Evolutionary conservation across 2,888 invertebrate species (phyloP).

Genomic region (Dione vanillae): DNA sequence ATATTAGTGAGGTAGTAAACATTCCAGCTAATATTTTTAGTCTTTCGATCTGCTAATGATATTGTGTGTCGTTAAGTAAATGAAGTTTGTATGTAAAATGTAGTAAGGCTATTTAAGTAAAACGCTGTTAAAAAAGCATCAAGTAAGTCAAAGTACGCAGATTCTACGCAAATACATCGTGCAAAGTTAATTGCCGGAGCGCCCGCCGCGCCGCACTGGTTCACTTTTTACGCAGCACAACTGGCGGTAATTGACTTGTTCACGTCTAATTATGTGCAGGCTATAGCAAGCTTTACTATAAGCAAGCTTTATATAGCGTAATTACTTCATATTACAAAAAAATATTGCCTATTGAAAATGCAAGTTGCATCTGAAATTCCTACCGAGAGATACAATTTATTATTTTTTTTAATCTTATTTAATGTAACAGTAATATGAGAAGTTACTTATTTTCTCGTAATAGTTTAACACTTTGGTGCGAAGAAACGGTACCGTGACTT

Average conservation of each 20-base stretch:
- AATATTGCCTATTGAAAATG: neutral
- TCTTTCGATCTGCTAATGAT: conserved; percentile 42
- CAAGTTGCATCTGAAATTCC: neutral
- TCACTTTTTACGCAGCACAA: conserved; percentile 32
- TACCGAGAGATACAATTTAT: neutral
- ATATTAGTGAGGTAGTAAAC: conserved; percentile 12
- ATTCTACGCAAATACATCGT: conserved; percentile 53
- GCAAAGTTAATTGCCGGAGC: conserved; percentile 59
- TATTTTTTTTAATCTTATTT: neutral
- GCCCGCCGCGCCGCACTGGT: conserved; percentile 38
- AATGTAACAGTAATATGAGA: neutral
- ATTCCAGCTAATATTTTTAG: conserved; percentile 16
- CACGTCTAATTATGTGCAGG: conserved; percentile 28
- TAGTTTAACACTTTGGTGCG: neutral
- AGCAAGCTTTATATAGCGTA: too few species aligned
- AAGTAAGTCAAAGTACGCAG: conserved; percentile 49
- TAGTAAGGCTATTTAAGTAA: conserved; percentile 54
- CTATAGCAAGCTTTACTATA: conserved; percentile 8
- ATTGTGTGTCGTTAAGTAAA: conserved; percentile 56
- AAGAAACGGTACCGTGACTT: neutral
- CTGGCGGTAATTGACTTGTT: conserved; percentile 42
- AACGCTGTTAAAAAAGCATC: conserved; percentile 60
- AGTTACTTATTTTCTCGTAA: conserved; percentile 12
- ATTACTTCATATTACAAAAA: neutral
- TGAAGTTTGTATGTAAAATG: conserved; percentile 55